phyloP scores from a whole-genome alignment of 2,113 vertebrate species.

The Clarias magur region DNA sequence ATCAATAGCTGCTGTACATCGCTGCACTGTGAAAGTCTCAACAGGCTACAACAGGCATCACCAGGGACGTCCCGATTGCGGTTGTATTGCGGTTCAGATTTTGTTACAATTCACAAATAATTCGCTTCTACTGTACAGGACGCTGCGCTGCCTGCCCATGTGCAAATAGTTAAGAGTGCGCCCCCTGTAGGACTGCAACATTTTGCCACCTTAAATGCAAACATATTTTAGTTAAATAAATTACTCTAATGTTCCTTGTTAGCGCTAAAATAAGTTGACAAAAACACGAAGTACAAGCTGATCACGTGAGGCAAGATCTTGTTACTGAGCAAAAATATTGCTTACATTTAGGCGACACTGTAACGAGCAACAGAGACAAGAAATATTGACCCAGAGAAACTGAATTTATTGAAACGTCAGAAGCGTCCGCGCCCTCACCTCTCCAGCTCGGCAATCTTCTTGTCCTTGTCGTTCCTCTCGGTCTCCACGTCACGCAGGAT shows the following conservation, averaged over 20 bases:
- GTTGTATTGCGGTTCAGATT: no score
- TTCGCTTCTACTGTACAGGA: no score
- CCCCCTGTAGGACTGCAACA: no score
- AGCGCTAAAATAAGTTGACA: not conserved
- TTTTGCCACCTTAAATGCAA: no score
- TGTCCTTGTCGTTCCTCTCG: constrained; percentile 98
- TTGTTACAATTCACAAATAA: no score
- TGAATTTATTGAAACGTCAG: not conserved
- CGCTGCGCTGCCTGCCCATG: no score
- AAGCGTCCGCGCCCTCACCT: constrained; percentile 72
- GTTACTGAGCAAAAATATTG: not conserved
- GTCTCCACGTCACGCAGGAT: constrained; percentile 97
- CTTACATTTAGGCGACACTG: not conserved
- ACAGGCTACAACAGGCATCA: no score
- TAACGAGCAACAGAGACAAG: not conserved
- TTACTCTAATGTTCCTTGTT: not conserved
- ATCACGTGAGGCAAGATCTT: not conserved
- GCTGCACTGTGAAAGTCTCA: not conserved
- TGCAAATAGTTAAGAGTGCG: no score
- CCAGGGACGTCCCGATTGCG: no score
- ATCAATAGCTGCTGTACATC: not conserved
- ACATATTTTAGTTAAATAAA: not conserved
- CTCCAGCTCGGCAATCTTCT: constrained; percentile 96
- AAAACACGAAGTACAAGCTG: not conserved
- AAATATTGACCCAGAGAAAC: not conserved